Evolutionary conservation across 2,113 vertebrate species (phyloP), one percentile per base, ranked within the genome.

Genomic region (Mesocricetus auratus): DNA sequence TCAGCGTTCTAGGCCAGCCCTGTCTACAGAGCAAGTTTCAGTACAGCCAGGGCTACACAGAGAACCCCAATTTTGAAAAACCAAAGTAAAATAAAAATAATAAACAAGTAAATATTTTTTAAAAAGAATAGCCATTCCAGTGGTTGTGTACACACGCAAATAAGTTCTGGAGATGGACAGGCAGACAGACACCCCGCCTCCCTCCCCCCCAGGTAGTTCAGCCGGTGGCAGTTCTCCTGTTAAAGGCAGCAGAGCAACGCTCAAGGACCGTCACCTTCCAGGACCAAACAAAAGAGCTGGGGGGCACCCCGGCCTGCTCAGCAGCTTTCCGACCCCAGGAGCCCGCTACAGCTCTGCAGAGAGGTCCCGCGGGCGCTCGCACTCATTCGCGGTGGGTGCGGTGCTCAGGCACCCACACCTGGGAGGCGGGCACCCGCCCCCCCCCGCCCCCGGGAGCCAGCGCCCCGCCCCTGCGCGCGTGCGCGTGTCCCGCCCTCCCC

Each of bases 211-310:
- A 2, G 36, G 39, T 9, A 39, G 62, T 45, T 93, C 47, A 68
- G n/a, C 13, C 56, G 82, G 4, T 8, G 64, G 58, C 79, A 47
- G 33, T 17, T 19, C 15, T 5, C 47, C 75, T 3, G 75, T 53
- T 53, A 36, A 36, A 64, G 68, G 42, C 6, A 77, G 85, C 66
- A 86, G 95, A n/a, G n/a, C n/a, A n/a, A n/a, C n/a, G 60, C 31
- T n/a, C 56, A 8, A 13, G 47, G 64, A 91, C 62, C 56, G 66
- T 19, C 31, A 86, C 85, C 85, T 88, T 64, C 1, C 7, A 92
- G 88, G 15, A 82, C 50, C 66, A 64, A 95, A 97, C 96, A 93
- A 97, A 97, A 94, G 90, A 90, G 71, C 58, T 17, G 45, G 29
- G 29, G 36, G 45, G 68, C 39, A 64, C 31, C 5, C 10, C 26